Conservation (phyloP, 2,113 vertebrate species). For the Calonectris borealis region DNA sequence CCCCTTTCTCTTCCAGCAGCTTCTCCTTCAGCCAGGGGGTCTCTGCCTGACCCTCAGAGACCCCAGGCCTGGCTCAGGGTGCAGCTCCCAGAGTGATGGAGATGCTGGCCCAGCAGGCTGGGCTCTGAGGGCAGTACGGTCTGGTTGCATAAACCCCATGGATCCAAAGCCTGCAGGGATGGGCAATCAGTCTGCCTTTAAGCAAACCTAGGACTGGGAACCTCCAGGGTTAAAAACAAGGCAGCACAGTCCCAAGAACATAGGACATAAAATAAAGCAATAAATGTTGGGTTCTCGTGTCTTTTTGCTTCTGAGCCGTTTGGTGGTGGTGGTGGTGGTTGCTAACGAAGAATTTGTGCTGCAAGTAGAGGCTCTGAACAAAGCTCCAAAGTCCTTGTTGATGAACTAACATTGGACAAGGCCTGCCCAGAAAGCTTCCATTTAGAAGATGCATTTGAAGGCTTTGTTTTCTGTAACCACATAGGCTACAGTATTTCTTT, state of each 20-base stretch:
- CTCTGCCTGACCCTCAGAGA: neutral
- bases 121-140: neutral
- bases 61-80: neutral
- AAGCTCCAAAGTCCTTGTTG: neutral
- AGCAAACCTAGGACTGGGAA: neutral
- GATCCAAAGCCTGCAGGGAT: neutral
- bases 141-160: neutral
- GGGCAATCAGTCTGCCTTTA: neutral
- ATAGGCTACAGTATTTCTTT: neutral
- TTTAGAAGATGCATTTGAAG: constrained; percentile 17
- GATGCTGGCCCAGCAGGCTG: neutral
- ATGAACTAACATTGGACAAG: neutral
- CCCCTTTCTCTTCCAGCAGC: neutral
- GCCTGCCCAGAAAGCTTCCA: neutral
- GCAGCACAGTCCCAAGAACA: neutral
- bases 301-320: neutral
- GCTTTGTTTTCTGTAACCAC: constrained; percentile 38
- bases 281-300: neutral
- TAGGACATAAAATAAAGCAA: neutral
- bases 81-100: neutral
- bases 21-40: neutral
- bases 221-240: neutral
- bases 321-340: neutral
- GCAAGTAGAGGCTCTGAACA: neutral
- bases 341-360: neutral